Evolutionary conservation across 2,797 vertebrate genomes (phyloP).

Genomic region (Muscicapa striata): DNA sequence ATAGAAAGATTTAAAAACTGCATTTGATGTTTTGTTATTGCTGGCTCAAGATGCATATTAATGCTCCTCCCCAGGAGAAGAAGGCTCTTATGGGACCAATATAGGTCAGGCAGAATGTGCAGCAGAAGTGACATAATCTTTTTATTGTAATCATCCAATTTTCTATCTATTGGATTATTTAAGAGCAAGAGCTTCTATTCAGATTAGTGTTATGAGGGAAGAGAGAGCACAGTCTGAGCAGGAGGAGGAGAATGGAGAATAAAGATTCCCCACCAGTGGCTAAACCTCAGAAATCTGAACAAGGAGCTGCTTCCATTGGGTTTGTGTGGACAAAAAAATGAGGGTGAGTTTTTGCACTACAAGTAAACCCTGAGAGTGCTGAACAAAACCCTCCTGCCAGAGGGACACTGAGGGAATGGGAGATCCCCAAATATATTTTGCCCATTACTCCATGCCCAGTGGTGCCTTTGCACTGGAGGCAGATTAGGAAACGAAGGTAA

Average conservation of each 20-base stretch:
- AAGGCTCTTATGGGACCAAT: background rate
- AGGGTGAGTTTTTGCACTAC: background rate
- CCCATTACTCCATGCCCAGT: background rate
- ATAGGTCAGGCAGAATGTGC: constrained; percentile 3
- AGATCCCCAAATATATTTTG: background rate
- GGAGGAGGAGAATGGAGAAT: background rate
- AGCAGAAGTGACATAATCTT: constrained; percentile 7
- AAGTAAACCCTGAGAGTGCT: background rate
- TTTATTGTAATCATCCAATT: background rate
- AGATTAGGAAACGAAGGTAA: background rate
- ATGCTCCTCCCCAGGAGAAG: background rate
- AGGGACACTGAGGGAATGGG: background rate
- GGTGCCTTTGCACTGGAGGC: background rate
- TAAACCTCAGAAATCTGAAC: background rate
- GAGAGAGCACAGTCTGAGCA: background rate
- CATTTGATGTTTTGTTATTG: constrained; percentile 13
- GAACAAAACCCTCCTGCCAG: background rate
- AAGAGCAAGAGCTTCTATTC: background rate
- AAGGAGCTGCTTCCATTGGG: background rate
- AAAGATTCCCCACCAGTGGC: background rate
- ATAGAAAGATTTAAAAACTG: background rate
- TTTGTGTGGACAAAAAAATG: background rate
- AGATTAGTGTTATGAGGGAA: background rate
- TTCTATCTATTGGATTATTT: background rate
- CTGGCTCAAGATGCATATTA: constrained; percentile 27